Percentiles rank a stretch among this genome's conserved stretches.
Evolutionary conservation across 2,113 vertebrate genomes (phyloP).

Genomic region (Neotoma lepida): DNA sequence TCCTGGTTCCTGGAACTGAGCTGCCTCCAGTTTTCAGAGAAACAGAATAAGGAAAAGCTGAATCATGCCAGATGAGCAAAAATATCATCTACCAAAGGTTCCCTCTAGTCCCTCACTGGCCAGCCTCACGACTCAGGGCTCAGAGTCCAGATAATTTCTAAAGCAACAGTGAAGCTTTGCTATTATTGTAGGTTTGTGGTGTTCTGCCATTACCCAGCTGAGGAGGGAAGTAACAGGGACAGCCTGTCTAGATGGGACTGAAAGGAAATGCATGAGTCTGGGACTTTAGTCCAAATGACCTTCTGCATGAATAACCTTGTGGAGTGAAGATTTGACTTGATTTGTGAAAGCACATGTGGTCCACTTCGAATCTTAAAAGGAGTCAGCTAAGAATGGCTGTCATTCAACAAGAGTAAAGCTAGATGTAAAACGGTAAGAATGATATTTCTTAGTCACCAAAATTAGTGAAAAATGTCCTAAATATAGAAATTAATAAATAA

Average conservation of each 20-base stretch:
- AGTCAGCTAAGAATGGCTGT: background rate
- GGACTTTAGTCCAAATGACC: background rate
- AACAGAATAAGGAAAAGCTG: background rate
- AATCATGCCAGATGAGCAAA: background rate
- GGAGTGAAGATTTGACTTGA: background rate
- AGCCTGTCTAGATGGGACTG: background rate
- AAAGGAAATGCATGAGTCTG: background rate
- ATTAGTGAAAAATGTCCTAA: slow-evolving; percentile 15
- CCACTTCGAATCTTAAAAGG: background rate
- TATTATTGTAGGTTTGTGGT: background rate
- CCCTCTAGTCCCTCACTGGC: background rate
- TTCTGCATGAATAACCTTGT: background rate
- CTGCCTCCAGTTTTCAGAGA: background rate
- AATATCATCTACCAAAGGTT: background rate
- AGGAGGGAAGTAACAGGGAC: background rate
- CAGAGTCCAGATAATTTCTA: background rate
- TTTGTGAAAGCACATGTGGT: background rate
- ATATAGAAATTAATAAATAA: slow-evolving; percentile 21
- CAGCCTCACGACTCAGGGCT: background rate
- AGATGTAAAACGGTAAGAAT: background rate
- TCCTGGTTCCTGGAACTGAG: slow-evolving; percentile 2
- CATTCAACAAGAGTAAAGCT: background rate
- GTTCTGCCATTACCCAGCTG: background rate
- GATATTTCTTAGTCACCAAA: background rate
- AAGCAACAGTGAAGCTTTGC: background rate